Percentiles rank a stretch among this genome's conserved stretches.
phyloP scores from a whole-genome alignment of 2,888 invertebrate species.

The Cactoblastis cactorum region DNA sequence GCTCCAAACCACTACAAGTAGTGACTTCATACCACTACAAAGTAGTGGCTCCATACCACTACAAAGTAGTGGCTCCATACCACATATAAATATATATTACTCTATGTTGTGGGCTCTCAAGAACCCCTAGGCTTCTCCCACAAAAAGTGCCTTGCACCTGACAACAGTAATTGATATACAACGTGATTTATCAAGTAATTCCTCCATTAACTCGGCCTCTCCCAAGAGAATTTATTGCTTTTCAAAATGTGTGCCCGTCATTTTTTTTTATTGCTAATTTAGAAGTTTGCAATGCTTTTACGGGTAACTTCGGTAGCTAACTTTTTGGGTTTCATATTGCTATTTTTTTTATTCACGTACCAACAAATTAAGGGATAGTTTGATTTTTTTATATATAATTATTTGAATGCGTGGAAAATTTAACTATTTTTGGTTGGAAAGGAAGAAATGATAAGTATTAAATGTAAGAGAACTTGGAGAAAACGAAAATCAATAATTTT shows the following conservation, averaged over 20 bases:
- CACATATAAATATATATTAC: not conserved
- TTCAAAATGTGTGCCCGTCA: slow-evolving; percentile 10
- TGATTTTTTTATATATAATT: too few relatives aligned
- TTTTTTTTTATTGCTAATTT: slow-evolving; percentile 6
- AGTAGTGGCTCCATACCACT: too few relatives aligned
- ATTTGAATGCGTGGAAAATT: too few relatives aligned
- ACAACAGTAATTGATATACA: slow-evolving; percentile 70
- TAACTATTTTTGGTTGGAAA: too few relatives aligned
- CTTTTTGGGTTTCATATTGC: not conserved
- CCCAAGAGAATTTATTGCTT: slow-evolving; percentile 10
- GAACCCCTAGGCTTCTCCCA: slow-evolving; percentile 37
- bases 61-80: too few relatives aligned
- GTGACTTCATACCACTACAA: too few relatives aligned
- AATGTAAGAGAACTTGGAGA: too few relatives aligned
- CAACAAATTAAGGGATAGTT: too few relatives aligned
- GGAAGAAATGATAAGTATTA: too few relatives aligned
- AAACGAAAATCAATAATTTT: too few relatives aligned
- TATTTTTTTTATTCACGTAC: not conserved
- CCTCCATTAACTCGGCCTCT: slow-evolving; percentile 36
- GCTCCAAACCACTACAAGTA: too few relatives aligned
- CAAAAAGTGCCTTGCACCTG: slow-evolving; percentile 67
- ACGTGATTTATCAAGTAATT: slow-evolving; percentile 64
- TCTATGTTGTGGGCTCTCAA: slow-evolving; percentile 18
- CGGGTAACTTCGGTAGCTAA: not conserved
- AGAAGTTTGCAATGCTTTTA: not conserved